Percentiles rank a stretch among this genome's conserved stretches.
phyloP scores from a whole-genome alignment of 2,888 invertebrate genomes.

The Cancer borealis region DNA sequence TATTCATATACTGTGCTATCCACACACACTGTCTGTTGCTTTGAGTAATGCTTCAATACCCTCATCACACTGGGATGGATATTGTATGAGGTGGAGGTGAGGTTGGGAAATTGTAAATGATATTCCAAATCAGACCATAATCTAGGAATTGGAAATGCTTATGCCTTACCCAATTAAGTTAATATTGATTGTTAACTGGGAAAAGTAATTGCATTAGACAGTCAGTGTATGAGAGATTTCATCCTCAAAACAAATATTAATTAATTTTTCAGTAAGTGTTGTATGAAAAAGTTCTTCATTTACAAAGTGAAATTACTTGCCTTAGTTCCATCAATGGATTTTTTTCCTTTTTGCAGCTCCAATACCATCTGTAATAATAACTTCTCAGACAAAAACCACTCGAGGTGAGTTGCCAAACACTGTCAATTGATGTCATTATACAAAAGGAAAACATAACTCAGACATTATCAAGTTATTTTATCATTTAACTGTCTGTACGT shows the following conservation, averaged over 20 bases:
- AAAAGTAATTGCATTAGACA: not conserved
- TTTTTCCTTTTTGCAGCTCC: slow-evolving; percentile 69
- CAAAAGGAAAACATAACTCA: not conserved
- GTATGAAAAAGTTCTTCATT: slow-evolving; percentile 21
- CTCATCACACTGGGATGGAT: not conserved
- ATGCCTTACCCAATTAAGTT: not conserved
- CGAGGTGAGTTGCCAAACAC: slow-evolving; percentile 67
- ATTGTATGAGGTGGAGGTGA: not conserved
- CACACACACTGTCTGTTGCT: not conserved
- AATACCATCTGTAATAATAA: slow-evolving; percentile 69
- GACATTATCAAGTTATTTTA: not conserved
- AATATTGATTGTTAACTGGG: not conserved
- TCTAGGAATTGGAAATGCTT: not conserved
- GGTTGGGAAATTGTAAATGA: not conserved
- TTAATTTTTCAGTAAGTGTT: slow-evolving; percentile 9
- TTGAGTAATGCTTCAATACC: not conserved
- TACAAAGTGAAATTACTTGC: slow-evolving; percentile 38
- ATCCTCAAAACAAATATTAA: slow-evolving; percentile 9
- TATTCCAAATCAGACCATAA: not conserved
- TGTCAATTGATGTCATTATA: slow-evolving; percentile 47
- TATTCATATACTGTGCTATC: not conserved
- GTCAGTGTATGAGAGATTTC: not conserved
- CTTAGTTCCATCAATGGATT: slow-evolving; percentile 63
- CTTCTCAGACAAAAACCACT: slow-evolving; percentile 69
- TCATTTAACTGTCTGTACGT: not conserved